These are phyloP conservation scores for Caenorhabditis sp. DNA, from an alignment of 2,888 invertebrate genomes.

Conservation along the genomic window DNA sequence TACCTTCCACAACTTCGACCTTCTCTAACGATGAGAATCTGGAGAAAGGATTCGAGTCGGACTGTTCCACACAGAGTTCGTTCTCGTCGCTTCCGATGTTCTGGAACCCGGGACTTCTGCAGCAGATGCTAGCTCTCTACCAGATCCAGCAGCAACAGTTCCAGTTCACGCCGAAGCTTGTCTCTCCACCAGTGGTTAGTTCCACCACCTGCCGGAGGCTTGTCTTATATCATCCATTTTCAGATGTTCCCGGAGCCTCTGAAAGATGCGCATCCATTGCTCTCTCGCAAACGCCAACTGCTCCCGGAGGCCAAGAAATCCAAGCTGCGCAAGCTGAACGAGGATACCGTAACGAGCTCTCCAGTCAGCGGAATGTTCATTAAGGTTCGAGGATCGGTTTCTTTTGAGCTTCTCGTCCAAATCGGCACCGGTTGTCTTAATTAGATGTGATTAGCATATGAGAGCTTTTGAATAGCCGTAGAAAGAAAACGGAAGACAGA, in stretches of 20 bases:
- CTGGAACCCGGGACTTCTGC: slow-evolving; percentile 45
- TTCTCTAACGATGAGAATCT: slow-evolving; percentile 53
- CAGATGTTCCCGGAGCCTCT: slow-evolving; percentile 23
- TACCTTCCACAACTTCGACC: slow-evolving; percentile 42
- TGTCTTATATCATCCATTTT: background rate
- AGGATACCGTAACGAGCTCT: slow-evolving; percentile 76
- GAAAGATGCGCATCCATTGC: background rate
- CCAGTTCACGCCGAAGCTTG: slow-evolving; percentile 23
- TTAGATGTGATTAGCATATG: slow-evolving; percentile 59
- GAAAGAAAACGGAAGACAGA: slow-evolving; percentile 28
- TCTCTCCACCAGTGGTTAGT: slow-evolving; percentile 18
- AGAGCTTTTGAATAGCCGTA: slow-evolving; percentile 44
- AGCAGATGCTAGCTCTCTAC: slow-evolving; percentile 50
- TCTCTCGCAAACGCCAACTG: slow-evolving; percentile 30
- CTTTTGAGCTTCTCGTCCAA: slow-evolving; percentile 14
- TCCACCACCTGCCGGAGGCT: too few species aligned
- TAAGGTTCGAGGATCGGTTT: slow-evolving; percentile 67
- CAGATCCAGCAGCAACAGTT: slow-evolving; percentile 49
- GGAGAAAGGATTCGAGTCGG: slow-evolving; percentile 17
- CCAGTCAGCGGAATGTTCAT: slow-evolving; percentile 79
- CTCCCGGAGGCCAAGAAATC: slow-evolving; percentile 34
- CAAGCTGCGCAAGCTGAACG: slow-evolving; percentile 49
- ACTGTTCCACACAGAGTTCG: slow-evolving; percentile 7
- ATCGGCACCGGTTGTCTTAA: slow-evolving; percentile 35
- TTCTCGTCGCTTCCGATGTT: slow-evolving; percentile 42